Evolutionary conservation across 2,888 invertebrate genomes (phyloP), one percentile per base, ranked within the genome.

Genomic region (Morpho deidamia): DNA sequence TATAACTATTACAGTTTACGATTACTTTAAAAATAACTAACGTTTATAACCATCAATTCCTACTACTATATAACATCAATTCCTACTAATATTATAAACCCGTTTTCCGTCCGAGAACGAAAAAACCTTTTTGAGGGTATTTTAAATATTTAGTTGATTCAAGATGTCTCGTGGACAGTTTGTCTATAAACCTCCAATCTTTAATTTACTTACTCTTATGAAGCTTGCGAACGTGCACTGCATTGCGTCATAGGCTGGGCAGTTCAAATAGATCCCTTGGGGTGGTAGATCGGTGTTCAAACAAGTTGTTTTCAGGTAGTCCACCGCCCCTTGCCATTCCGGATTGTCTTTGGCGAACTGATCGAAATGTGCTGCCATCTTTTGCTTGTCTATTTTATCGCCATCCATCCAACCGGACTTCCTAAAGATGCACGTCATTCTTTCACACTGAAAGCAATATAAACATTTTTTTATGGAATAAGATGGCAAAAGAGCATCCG

Each of bases 221-320:
- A 83, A 82, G 12, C 66, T 70, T 0, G 68, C 59, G 1, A 74
- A 51, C 0, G 66, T 53, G 58, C 86, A 86, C 33, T 73, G 69
- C 50, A 75, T 60, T 35, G 79, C 60, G 42, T 86, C 86, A 58
- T 72, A 84, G 0, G 80, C 73, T 0, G 84, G 81, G 35, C 86
- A 86, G 61, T 77, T 69, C 2, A 76, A 44, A n/a, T 61, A 53
- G 1, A 65, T 44, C 0, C 86, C 82, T 46, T 81, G 83, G 0
- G 81, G 47, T 0, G 67, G 74, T 43, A 86, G 45, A 0, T 71
- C 70, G 0, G 44, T 14, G 8, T 63, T 64, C 11, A 84, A 44
- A 41, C 86, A 86, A 1, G 46, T 51, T 0, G 65, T 50, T 65
- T 81, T 78, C 39, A 70, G 55, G 11, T 70, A 59, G 38, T 71